phyloP scores from a whole-genome alignment of 2,888 invertebrate genomes.

The Heteromurus nitidus region DNA sequence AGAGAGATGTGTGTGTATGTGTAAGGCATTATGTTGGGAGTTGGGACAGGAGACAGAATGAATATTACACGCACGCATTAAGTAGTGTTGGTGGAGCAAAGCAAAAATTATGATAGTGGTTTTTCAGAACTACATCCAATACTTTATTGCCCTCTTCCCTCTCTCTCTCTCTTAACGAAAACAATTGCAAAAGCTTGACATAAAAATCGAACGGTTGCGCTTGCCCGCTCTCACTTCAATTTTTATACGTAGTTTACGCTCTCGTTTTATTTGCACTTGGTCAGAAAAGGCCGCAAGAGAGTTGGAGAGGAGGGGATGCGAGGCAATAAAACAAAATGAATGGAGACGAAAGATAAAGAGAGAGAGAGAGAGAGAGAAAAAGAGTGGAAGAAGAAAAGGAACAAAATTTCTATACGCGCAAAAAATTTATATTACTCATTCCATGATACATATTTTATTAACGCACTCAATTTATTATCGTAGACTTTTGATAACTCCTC shows the following conservation, averaged over 20 bases:
- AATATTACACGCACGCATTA: no score
- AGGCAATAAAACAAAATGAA: constrained; percentile 27
- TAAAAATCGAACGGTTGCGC: constrained; percentile 11
- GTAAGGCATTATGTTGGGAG: no score
- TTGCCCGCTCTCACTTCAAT: not conserved
- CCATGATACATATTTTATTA: constrained; percentile 17
- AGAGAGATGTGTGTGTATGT: no score
- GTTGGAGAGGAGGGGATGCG: not conserved
- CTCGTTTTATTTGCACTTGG: not conserved
- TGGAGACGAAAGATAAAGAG: constrained; percentile 9
- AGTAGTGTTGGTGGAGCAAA: no score
- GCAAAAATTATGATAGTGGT: not conserved
- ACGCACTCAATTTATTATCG: constrained; percentile 22
- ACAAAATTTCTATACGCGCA: no score
- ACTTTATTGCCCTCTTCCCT: no score
- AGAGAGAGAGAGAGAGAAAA: not conserved
- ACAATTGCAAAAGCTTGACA: no score
- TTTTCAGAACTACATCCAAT: no score
- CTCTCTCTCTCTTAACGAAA: no score
- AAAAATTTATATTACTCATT: constrained; percentile 2
- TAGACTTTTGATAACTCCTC: not conserved
- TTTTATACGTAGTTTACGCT: not conserved
- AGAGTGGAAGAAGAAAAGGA: no score
- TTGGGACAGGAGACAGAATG: not conserved
- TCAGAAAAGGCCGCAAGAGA: not conserved